Conservation (phyloP, 2,888 invertebrate species). For the Nephrotoma flavescens region DNA sequence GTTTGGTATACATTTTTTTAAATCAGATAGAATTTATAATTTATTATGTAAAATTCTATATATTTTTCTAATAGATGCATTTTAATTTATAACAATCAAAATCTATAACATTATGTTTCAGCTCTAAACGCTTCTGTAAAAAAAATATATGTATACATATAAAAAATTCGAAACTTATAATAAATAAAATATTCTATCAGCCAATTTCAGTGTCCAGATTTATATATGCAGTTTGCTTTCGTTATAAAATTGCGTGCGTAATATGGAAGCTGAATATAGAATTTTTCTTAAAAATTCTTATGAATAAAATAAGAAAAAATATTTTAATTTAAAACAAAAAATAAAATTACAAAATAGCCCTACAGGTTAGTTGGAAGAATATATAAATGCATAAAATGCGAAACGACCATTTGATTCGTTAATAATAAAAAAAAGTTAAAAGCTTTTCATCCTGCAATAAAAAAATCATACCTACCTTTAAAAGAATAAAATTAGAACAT, state of each 20-base stretch:
- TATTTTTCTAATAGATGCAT: neutral
- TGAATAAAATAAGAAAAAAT: neutral
- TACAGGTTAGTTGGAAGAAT: neutral
- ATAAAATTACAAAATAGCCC: neutral
- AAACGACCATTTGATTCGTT: neutral
- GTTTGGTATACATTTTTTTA: neutral
- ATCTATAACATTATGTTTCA: neutral
- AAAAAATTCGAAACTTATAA: neutral
- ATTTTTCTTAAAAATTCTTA: neutral
- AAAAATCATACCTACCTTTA: neutral
- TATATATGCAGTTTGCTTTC: neutral
- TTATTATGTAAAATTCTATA: neutral
- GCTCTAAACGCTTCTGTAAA: neutral
- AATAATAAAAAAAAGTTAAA: neutral
- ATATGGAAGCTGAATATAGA: neutral
- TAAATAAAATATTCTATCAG: neutral
- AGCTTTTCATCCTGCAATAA: neutral
- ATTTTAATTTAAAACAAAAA: neutral
- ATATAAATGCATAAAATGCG: neutral
- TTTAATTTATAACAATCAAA: neutral
- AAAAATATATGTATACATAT: neutral
- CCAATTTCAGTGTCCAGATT: neutral
- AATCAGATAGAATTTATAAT: neutral
- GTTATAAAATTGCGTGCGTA: neutral
- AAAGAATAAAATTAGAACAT: neutral